Percentiles rank a stretch among this genome's conserved stretches.
Evolutionary conservation across 2,113 vertebrate species (phyloP).

Genomic region (Gavia stellata): DNA sequence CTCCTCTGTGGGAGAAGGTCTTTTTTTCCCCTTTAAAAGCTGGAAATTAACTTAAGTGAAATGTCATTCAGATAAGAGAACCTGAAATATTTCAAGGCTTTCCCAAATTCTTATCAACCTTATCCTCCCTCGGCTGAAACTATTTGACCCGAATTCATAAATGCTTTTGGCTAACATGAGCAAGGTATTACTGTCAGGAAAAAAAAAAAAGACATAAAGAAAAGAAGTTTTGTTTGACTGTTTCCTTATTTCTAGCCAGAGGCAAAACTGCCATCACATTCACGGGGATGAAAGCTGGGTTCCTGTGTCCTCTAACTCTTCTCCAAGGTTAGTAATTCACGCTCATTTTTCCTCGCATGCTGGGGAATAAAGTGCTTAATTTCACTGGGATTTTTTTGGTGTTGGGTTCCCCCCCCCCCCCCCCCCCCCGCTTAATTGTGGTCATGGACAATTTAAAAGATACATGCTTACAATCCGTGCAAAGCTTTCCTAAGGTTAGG

Average conservation of each 20-base stretch:
- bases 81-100: conserved; percentile 16
- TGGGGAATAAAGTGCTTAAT: background rate
- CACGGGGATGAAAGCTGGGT: background rate
- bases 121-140: background rate
- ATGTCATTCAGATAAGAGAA: conserved; percentile 8
- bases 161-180: background rate
- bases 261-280: background rate
- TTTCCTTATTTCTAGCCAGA: conserved; percentile 14
- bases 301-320: background rate
- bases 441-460: background rate
- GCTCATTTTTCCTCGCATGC: background rate
- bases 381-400: background rate
- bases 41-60: background rate
- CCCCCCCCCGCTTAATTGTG: accelerated
- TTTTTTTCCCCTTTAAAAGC: background rate
- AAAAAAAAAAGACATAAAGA: background rate
- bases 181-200: background rate
- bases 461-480: background rate
- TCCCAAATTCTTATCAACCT: conserved; percentile 8
- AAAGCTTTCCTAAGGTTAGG: background rate
- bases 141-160: conserved; percentile 19
- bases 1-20: background rate
- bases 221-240: conserved; percentile 9
- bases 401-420: accelerated
- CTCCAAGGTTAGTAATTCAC: background rate